phyloP scores from a whole-genome alignment of 2,113 vertebrate species.

The Psephotus haematonotus region DNA sequence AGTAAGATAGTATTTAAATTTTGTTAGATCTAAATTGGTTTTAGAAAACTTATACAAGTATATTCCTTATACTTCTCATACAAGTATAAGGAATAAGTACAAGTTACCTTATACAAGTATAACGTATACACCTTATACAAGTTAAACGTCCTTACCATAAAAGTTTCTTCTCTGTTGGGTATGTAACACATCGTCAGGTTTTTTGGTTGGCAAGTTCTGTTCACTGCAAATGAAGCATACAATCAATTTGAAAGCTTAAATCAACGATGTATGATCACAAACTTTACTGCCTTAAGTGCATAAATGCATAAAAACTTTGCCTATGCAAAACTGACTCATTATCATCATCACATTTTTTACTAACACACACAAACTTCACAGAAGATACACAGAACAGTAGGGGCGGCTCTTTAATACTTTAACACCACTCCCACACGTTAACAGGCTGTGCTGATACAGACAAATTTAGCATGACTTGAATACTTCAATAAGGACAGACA shows the following conservation, averaged over 20 bases:
- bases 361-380: not conserved
- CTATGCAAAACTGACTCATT: not conserved
- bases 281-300: not conserved
- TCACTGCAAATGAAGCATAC: slow-evolving; percentile 79
- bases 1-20: not conserved
- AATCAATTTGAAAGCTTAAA: not conserved
- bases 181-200: slow-evolving; percentile 39
- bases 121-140: not conserved
- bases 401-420: not conserved
- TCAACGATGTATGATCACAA: not conserved
- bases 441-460: not conserved
- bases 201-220: slow-evolving; percentile 68
- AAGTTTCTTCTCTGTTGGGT: slow-evolving; percentile 64
- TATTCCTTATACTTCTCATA: not conserved
- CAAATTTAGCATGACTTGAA: not conserved
- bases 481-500: not conserved
- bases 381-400: not conserved
- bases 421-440: rapidly evolving
- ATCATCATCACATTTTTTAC: not conserved
- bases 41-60: not conserved
- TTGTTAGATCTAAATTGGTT: not conserved
- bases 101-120: not conserved
- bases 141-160: slow-evolving; percentile 66
- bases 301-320: not conserved
- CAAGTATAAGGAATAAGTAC: not conserved